Conservation (phyloP, 1,140 invertebrate species). For the Macrotrachela quadricornifera region DNA sequence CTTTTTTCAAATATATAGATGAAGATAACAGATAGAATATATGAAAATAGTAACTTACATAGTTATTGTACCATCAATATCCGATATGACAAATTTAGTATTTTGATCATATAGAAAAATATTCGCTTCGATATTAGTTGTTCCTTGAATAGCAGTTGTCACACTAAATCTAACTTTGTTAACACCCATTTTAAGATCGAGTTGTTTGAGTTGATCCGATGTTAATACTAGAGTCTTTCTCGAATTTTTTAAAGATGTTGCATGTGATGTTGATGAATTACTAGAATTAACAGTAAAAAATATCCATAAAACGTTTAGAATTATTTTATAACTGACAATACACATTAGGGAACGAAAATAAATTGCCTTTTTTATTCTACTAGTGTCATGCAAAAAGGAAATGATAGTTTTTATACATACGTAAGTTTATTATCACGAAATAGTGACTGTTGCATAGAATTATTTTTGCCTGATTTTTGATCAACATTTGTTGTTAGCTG, state of each 20-base stretch:
- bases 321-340: too few relatives aligned
- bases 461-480: slow-evolving; percentile 75
- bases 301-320: too few relatives aligned
- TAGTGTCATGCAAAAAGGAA: too few relatives aligned
- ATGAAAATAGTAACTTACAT: slow-evolving; percentile 32
- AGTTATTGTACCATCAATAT: slow-evolving; percentile 99
- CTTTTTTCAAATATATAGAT: too few relatives aligned
- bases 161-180: slow-evolving; percentile 95
- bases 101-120: slow-evolving; percentile 88
- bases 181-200: slow-evolving; percentile 66
- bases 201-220: slow-evolving; percentile 60
- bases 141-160: slow-evolving; percentile 95
- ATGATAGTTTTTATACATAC: too few relatives aligned
- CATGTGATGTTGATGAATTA: too few relatives aligned
- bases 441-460: slow-evolving; percentile 73
- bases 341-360: too few relatives aligned
- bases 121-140: slow-evolving; percentile 77
- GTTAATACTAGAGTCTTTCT: slow-evolving; percentile 45
- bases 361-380: too few relatives aligned
- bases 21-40: too few relatives aligned
- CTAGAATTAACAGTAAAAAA: too few relatives aligned
- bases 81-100: slow-evolving; percentile 92
- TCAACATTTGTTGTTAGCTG: slow-evolving; percentile 48
- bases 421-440: slow-evolving; percentile 14
- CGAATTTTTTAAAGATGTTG: too few relatives aligned